Evolutionary conservation across 2,888 invertebrate species (phyloP), one percentile per base, ranked within the genome.

Genomic region (Saturnia pavonia): DNA sequence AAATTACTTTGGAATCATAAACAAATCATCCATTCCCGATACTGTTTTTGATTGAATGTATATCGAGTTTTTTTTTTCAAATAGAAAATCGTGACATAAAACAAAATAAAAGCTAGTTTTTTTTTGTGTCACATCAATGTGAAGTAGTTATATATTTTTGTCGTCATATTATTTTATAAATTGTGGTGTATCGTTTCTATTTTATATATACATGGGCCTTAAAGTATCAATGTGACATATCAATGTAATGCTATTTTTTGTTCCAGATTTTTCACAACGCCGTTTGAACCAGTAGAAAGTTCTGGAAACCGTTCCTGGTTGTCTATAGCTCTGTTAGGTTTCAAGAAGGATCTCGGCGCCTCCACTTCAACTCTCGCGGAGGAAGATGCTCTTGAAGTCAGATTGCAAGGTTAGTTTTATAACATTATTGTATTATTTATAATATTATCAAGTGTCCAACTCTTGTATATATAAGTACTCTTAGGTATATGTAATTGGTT

Each of bases 311-410:
- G 95, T 34, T 95, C 96, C 67, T 96, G 96, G 96, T 91, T 96
- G 48, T 88, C 96, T 45, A 94, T 95, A 70, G 96, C 96, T 22
- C 88, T 96, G 73, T 90, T 96, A 34, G 96, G 96, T 2, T 95
- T 95, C 80, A 95, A 95, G 83, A 95, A 95, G 67, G 96, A 96
- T 71, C 90, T 94, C 1, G 82, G 95, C n/a, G 90, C 94, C 0
- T 94, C 95, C 73, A 94, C 95, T 0, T 94, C 95, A 0, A 95
- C 88, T 0, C 94, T 96, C 25, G 90, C 94, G 1, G 96, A 96
- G 74, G 96, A 96, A 82, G 95, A 95, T 63, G 87, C 91, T 0
- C 83, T 88, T 19, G 92, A 92, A 73, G 74, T 79, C 51, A 85
- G 90, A 75, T 72, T 91, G 40, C 91, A 89, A 54, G 87, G 93